Evolutionary conservation across 2,888 invertebrate genomes (phyloP).

Genomic region (Frankliniella intonsa): DNA sequence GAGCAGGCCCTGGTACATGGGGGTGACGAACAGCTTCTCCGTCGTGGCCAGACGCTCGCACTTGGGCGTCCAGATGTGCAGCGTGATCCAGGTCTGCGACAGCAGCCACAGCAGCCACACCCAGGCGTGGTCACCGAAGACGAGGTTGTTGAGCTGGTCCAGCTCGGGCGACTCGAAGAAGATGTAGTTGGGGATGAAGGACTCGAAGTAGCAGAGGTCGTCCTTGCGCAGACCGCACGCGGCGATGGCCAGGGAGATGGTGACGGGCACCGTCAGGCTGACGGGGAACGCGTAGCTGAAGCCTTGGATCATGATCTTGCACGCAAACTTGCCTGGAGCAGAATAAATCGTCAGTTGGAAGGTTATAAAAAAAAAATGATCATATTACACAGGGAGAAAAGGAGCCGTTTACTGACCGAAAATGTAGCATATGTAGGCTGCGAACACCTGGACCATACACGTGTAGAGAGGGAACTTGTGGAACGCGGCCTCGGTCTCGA

Average conservation of each 20-base stretch:
- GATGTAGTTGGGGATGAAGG: slow-evolving; percentile 78
- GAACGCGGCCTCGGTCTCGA: slow-evolving; percentile 64
- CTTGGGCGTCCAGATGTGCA: slow-evolving; percentile 97
- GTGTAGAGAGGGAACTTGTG: slow-evolving; percentile 72
- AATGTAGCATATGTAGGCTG: slow-evolving; percentile 84
- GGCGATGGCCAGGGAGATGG: slow-evolving; percentile 80
- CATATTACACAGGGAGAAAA: not conserved
- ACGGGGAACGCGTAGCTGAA: slow-evolving; percentile 97
- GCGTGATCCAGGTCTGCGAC: slow-evolving; percentile 93
- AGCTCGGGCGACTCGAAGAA: slow-evolving; percentile 87
- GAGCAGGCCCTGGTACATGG: slow-evolving; percentile 86
- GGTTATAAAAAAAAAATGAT: not conserved
- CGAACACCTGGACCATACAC: slow-evolving; percentile 71
- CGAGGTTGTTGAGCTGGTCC: slow-evolving; percentile 61
- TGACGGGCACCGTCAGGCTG: slow-evolving; percentile 84
- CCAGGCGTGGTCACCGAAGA: slow-evolving; percentile 78
- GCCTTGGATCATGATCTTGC: slow-evolving; percentile 94
- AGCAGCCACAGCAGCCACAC: slow-evolving; percentile 88
- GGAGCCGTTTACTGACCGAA: slow-evolving; percentile 54
- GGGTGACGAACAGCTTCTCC: slow-evolving; percentile 89
- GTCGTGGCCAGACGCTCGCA: slow-evolving; percentile 95
- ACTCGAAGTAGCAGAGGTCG: slow-evolving; percentile 84
- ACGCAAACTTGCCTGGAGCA: slow-evolving; percentile 76
- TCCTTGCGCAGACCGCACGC: slow-evolving; percentile 82
- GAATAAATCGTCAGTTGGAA: slow-evolving; percentile 33